Base-by-base conservation (phyloP, 1,140 invertebrate genomes). In the Anthonomus grandis region DNA sequence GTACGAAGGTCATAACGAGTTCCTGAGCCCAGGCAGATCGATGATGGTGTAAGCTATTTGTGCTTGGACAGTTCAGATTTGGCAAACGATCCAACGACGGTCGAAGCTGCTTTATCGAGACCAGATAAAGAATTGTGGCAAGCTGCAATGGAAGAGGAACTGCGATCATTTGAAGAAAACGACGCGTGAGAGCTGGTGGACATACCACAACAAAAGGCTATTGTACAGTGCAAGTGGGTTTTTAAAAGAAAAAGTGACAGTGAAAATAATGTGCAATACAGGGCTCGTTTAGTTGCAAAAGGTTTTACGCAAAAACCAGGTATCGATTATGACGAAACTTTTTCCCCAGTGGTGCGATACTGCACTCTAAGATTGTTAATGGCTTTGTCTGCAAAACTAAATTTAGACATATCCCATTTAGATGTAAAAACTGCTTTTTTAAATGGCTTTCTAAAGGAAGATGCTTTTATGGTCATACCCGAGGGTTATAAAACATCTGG, bases 361-460 rank as follows among this genome's bases (percentile, higher is more conserved):
- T 63, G 57, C 24, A 63, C 27, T 6, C 49, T 65, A 47, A 61
- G 63, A 53, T 24, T 67, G n/a, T 55, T 69, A 18, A 46, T 68
- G 39, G 65, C 61, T 12, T 54, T 69, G 37, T 50, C 68, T 24
- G 60, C 62, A 22, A 54, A 64, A 19, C 62, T 65, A 53, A 48
- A 61, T 45, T 51, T 68, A 53, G 55, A 57, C 8, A 60, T 68
- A 3, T 44, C 17, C 2, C 65, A 73, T 53, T 57, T 72, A 31
- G 71, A 74, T 64, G 68, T 75, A 15, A 60, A 56, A 15, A 75
- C 73, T n/a, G 74, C 71, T 9, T 76, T 70, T 57, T 59, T 75
- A 17, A 66, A 74, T 59, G 66, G 67, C 9, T 45, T 57, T 13
- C 53, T 76, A 37, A 45, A 66, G 17, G 68, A 74, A 63, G 62